phyloP scores from a whole-genome alignment of 1,140 invertebrate species.

The Cydia fagiglandana region DNA sequence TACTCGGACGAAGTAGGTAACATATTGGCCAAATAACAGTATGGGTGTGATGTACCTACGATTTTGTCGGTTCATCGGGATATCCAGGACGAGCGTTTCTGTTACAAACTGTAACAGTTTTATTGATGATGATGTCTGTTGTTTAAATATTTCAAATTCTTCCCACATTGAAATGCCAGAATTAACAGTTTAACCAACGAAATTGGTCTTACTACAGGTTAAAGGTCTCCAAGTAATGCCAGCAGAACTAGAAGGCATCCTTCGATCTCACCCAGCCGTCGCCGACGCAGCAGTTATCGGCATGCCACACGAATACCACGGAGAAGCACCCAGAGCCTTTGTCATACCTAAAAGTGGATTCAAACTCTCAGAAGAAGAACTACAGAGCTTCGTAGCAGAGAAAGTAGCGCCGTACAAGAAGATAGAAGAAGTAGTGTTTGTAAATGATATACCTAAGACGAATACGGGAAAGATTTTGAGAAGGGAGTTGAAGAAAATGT shows the following conservation, averaged over 20 bases:
- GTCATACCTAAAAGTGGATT: slow-evolving; percentile 80
- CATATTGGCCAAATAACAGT: no score
- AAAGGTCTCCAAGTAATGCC: slow-evolving; percentile 91
- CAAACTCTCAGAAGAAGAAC: slow-evolving; percentile 74
- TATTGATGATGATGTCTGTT: no score
- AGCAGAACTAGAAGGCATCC: slow-evolving; percentile 90
- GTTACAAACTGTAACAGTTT: no score
- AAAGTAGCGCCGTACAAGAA: slow-evolving; percentile 86
- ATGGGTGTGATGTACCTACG: no score
- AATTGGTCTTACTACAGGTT: slow-evolving; percentile 54
- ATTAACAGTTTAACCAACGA: no score
- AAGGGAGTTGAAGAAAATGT: slow-evolving; percentile 80
- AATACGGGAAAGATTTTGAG: slow-evolving; percentile 89
- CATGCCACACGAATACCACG: slow-evolving; percentile 85
- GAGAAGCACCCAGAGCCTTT: slow-evolving; percentile 90
- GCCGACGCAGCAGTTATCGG: slow-evolving; percentile 92
- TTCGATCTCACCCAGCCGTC: slow-evolving; percentile 87
- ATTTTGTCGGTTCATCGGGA: no score
- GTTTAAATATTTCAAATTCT: no score
- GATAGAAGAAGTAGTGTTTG: slow-evolving; percentile 85
- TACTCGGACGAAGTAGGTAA: no score
- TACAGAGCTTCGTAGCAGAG: slow-evolving; percentile 81
- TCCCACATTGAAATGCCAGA: no score
- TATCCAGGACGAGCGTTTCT: no score
- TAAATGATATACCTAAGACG: slow-evolving; percentile 87